phyloP scores from a whole-genome alignment of 2,113 vertebrate species.

The Machaerirhynchus nigripectus region DNA sequence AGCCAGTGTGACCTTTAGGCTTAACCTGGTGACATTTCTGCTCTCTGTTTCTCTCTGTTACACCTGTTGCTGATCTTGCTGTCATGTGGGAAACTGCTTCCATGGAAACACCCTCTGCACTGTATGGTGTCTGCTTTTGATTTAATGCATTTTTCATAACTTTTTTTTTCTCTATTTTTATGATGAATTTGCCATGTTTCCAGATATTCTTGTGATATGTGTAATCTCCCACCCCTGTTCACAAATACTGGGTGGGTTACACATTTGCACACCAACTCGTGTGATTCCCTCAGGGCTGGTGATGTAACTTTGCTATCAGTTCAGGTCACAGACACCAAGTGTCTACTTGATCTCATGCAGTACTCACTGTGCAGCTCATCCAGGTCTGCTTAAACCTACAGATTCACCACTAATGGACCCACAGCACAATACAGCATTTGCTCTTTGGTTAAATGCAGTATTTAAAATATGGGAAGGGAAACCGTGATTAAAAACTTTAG shows the following conservation, averaged over 20 bases:
- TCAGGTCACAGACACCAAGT: neutral
- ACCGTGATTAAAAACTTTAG: neutral
- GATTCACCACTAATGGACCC: neutral
- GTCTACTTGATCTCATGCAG: neutral
- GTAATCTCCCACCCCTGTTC: neutral
- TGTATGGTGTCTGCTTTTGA: neutral
- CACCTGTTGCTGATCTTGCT: neutral
- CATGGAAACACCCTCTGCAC: neutral
- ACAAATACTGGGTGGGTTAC: neutral
- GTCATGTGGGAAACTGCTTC: neutral
- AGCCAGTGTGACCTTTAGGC: neutral
- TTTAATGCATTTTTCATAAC: neutral
- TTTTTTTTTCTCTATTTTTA: neutral
- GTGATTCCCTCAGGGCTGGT: neutral
- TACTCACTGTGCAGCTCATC: neutral
- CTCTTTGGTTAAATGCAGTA: neutral
- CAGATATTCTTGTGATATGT: neutral
- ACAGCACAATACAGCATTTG: neutral
- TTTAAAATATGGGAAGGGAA: neutral
- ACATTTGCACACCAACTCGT: neutral
- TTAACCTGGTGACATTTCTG: neutral
- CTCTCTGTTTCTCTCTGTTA: neutral
- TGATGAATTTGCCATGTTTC: neutral
- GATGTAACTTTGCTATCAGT: neutral
- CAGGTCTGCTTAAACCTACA: neutral